Evolutionary conservation across 1,140 invertebrate genomes (phyloP), one percentile per base, ranked within the genome.

Genomic region (Eufriesea mexicana): DNA sequence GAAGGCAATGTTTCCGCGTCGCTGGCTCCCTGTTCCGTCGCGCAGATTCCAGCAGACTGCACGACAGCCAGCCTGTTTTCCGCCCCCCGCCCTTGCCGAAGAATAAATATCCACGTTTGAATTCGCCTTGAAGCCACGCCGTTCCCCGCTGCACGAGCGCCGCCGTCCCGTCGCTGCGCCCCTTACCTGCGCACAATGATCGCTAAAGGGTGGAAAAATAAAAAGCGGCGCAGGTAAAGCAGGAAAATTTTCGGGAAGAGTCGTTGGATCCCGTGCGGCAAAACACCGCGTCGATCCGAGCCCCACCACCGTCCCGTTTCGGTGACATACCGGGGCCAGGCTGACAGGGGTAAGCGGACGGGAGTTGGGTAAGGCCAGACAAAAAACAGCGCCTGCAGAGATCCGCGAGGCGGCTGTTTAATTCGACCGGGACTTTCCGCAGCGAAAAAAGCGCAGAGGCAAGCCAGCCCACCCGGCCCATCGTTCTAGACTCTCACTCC

Each of bases 371-470:
- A 82, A 55, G 68, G 67, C 75, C 74, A 84, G 79, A 79, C 83
- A 89, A 89, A 90, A 90, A 89, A 79, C 85, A 88, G 84, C 68
- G 88, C 79, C 86, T 90, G 83, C 83, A 84, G 83, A 87, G 86
- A 88, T 85, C 84, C 90, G 80, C 89, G 87, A 89, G 87, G 88
- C 86, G 85, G 86, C 86, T 86, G 90, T 91, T 91, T 91, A 91
- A 91, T 91, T 91, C 88, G 87, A 83, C 78, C 78, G 73, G 76
- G 81, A 88, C 82, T 79, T 88, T 86, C 67, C 76, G 82, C 79
- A 72, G 80, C 70, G 82, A 87, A 89, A 89, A 88, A 86, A 80
- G 77, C 64, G 80, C 84, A 55, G 70, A 82, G 83, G 79, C 86
- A 87, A 35, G 35, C 62, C 35, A 23, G 35, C 35, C 49, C 70